These are phyloP conservation scores for Eupithecia subumbrata DNA, from an alignment of 2,888 invertebrate species.

Conservation along the genomic window DNA sequence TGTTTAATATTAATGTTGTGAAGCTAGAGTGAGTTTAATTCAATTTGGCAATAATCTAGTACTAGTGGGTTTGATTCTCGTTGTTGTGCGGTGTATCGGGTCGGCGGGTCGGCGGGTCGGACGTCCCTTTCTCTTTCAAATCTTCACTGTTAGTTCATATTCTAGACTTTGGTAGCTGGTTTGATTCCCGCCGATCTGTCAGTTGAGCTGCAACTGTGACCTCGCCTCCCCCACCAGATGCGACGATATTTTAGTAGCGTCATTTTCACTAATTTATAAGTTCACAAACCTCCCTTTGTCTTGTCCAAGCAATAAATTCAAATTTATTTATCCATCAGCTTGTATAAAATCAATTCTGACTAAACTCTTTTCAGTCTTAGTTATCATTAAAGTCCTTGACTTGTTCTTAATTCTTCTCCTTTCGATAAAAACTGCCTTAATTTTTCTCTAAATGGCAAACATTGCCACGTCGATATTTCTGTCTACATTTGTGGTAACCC, in stretches of 20 bases:
- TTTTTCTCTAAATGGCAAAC: not conserved
- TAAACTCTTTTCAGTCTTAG: not conserved
- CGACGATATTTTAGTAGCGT: constrained; percentile 1
- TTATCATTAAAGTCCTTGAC: not conserved
- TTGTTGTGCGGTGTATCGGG: constrained; percentile 35
- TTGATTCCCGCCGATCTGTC: constrained; percentile 25
- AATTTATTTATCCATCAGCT: not conserved
- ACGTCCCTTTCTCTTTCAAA: constrained; percentile 10
- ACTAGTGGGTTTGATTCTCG: constrained; percentile 43
- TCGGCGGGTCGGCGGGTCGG: constrained; percentile 28
- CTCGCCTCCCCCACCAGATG: constrained; percentile 45
- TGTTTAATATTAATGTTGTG: constrained; percentile 65
- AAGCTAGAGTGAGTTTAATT: constrained; percentile 64
- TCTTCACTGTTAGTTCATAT: not conserved
- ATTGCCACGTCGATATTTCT: not conserved
- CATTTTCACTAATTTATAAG: not conserved
- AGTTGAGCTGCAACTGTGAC: constrained; percentile 66
- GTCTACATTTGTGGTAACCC: not conserved
- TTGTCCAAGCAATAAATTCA: not conserved
- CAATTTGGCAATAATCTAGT: constrained; percentile 57
- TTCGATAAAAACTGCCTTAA: not conserved
- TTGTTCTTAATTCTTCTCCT: not conserved
- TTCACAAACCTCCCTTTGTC: not conserved
- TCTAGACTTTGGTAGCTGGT: constrained; percentile 10
- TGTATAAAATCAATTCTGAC: not conserved